Percentiles rank a stretch among this genome's conserved stretches.
Evolutionary conservation across 2,797 vertebrate genomes (phyloP).

Genomic region (Siniperca undulata): DNA sequence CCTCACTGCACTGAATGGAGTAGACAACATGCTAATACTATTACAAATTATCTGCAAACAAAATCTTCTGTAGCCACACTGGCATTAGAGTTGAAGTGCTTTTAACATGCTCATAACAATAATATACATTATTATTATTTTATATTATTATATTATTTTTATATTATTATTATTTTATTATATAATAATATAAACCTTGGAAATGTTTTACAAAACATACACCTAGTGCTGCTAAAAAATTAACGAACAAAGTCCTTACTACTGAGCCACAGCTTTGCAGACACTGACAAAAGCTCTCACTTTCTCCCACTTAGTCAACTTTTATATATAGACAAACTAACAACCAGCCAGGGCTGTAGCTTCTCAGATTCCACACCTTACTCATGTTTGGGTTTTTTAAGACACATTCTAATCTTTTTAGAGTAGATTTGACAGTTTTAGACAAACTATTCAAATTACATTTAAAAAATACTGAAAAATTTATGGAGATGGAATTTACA

Average conservation of each 20-base stretch:
- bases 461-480: too few relatives aligned
- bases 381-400: too few relatives aligned
- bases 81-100: background rate
- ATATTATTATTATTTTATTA: background rate
- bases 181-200: background rate
- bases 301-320: background rate
- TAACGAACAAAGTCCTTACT: background rate
- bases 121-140: background rate
- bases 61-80: background rate
- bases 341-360: background rate
- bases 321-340: background rate
- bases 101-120: background rate
- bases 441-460: too few relatives aligned
- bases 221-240: background rate
- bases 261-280: background rate
- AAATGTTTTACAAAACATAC: conserved; percentile 4
- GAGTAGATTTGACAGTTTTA: too few relatives aligned
- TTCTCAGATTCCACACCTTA: too few relatives aligned
- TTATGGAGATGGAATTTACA: background rate
- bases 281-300: background rate
- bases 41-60: background rate
- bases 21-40: too few relatives aligned
- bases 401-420: too few relatives aligned
- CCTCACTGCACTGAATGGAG: too few relatives aligned
- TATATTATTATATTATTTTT: background rate